Conservation (phyloP, 1,140 invertebrate genomes). For the Riptortus pedestris region DNA sequence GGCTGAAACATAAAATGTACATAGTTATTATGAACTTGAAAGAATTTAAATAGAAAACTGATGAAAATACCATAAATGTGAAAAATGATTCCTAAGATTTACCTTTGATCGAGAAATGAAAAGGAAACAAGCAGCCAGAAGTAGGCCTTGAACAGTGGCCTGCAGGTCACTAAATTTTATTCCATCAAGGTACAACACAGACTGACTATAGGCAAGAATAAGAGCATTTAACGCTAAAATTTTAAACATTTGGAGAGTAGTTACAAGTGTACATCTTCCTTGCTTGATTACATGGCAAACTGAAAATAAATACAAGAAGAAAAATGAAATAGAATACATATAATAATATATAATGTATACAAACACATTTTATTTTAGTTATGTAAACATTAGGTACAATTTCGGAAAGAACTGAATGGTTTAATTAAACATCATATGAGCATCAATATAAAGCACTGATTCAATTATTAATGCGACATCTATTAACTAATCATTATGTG, state of each 20-base stretch:
- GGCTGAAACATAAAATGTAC: constrained; percentile 54
- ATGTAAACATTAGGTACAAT: not conserved
- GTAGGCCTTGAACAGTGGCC: constrained; percentile 87
- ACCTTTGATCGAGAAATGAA: constrained; percentile 98
- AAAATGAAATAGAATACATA: not conserved
- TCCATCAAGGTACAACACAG: constrained; percentile 94
- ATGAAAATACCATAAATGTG: too few relatives aligned
- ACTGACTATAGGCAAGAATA: constrained; percentile 95
- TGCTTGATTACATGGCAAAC: constrained; percentile 99
- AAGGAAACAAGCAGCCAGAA: constrained; percentile 91
- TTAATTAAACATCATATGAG: too few relatives aligned
- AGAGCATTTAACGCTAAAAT: constrained; percentile 97
- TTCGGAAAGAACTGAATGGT: too few relatives aligned
- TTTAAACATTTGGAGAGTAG: constrained; percentile 99
- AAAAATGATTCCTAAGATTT: too few relatives aligned
- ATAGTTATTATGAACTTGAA: not conserved
- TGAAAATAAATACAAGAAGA: constrained; percentile 37
- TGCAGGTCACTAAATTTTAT: constrained; percentile 97
- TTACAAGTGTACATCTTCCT: constrained; percentile 95
- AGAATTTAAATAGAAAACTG: not conserved
- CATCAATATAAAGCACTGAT: too few relatives aligned
- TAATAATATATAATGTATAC: not conserved
- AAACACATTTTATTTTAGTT: not conserved
- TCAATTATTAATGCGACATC: too few relatives aligned
- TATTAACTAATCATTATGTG: too few relatives aligned